Conservation (phyloP, 2,113 vertebrate species). For the Eubucco bourcierii region DNA sequence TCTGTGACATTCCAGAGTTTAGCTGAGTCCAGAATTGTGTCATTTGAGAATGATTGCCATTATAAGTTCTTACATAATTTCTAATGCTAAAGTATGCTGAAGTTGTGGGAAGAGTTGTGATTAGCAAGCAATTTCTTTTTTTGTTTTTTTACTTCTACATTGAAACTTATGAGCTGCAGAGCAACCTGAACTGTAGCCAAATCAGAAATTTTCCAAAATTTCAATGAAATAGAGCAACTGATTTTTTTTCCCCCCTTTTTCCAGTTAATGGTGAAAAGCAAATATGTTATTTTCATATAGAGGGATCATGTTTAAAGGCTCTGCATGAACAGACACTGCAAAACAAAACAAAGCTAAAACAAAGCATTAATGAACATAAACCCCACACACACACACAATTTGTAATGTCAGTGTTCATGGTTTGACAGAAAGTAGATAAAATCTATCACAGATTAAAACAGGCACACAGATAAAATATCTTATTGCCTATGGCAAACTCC, state of each 20-base stretch:
- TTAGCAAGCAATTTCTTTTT: not conserved
- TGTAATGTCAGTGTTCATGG: not conserved
- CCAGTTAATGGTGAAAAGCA: not conserved
- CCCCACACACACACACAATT: not conserved
- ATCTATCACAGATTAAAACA: constrained; percentile 54
- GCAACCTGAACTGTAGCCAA: not conserved
- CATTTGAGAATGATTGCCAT: not conserved
- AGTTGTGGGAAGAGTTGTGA: not conserved
- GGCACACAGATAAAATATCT: constrained; percentile 48
- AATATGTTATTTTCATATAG: not conserved
- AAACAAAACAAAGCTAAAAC: not conserved
- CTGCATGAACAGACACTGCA: not conserved
- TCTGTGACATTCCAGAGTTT: not conserved
- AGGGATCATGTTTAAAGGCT: not conserved
- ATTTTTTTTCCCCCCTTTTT: not conserved
- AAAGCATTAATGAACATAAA: not conserved
- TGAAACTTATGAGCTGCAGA: not conserved
- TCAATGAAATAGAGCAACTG: not conserved
- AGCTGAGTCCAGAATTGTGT: not conserved
- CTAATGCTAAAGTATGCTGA: not conserved
- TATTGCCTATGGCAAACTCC: constrained; percentile 55
- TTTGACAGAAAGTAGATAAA: constrained; percentile 52
- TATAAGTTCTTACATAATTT: not conserved
- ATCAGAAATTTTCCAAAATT: not conserved
- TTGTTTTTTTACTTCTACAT: not conserved